Evolutionary conservation across 2,113 vertebrate species (phyloP), one percentile per base, ranked within the genome.

Genomic region (Cygnus buccinator): DNA sequence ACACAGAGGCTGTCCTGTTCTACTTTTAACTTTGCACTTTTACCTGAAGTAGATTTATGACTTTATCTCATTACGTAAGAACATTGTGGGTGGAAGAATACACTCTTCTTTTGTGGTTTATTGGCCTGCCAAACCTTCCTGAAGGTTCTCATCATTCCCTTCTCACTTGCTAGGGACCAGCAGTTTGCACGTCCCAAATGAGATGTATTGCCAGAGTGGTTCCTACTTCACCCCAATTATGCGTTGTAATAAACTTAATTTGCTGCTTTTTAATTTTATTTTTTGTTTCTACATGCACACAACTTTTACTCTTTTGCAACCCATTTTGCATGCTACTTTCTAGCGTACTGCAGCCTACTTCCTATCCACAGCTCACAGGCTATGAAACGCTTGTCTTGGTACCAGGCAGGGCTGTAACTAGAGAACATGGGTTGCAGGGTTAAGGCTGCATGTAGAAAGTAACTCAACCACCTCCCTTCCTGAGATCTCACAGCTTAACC

Each of bases 381-480:
- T 23, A 39, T 7, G 2, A 13, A 35, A 8, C 1, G 2, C 62
- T 7, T 2, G 11, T 14, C 33, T 15, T 2, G 39, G 29, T 8
- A 14, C 29, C 1, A 25, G 48, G 61, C 59, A 25, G 75, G 21
- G 58, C 44, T 6, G 28, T 1, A 9, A 46, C 61, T 21, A 6
- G 35, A 7, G 20, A 37, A 29, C 3, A 3, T 28, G 1, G 10
- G 28, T 5, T 10, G 23, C 9, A 70, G 31, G 48, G 12, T 18
- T 25, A 31, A 31, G 26, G 52, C 52, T 20, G 26, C n/a, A 6
- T 5, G 26, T 13, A 7, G 46, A 15, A 44, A 8, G 55, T 7
- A 10, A 17, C 66, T 16, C 46, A 25, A 11, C n/a, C 46, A 6
- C 39, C 28, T 22, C 48, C 57, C n/a, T 16, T 31, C 16, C 2